Evolutionary conservation across 2,113 vertebrate species (phyloP), one percentile per base, ranked within the genome.

Genomic region (Prionailurus viverrinus): DNA sequence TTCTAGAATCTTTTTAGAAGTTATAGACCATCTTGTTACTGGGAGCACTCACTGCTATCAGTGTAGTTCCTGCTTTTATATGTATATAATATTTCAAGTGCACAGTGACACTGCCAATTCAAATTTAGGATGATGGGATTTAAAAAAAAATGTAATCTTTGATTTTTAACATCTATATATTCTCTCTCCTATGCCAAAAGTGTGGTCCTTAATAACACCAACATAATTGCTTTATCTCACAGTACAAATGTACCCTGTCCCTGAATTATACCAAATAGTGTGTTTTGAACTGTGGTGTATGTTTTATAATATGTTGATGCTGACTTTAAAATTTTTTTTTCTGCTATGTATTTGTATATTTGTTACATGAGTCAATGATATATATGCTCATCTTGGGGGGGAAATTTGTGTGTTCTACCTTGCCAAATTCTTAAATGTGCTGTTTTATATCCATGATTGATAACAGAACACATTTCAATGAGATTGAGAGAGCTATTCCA

Each of bases 401-500:
- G 51, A 39, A 48, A 48, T 66, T 33, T 91, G 36, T 93, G 61
- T 80, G 33, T 82, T 89, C 36, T 81, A 65, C 33, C 45, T 89
- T 94, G 85, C 36, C 61, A 86, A 66, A 68, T 87, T 13, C 48
- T 89, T 96, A 89, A 78, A n/a, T 68, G 53, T 76, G 68, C 41
- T 82, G 48, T 84, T 97, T 97, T 89, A 84, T 83, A 74, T 73
- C 84, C 23, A 29, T 21, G 51, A 45, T 79, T 97, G 88, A 94
- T 95, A 94, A 91, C 82, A 71, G 23, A 0, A 48, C 74, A 7
- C 1, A 29, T 69, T 94, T 9, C 45, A 33, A 18, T 94, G 97
- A 97, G 51, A 74, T 74, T 86, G 66, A 69, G 11, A 96, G 94
- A 96, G 63, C 39, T 89, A 69, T 96, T n/a, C 10, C 68, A 95